These are phyloP conservation scores for Synaphobranchus kaupii DNA, from an alignment of 2,797 vertebrate species.

Conservation along the genomic window DNA sequence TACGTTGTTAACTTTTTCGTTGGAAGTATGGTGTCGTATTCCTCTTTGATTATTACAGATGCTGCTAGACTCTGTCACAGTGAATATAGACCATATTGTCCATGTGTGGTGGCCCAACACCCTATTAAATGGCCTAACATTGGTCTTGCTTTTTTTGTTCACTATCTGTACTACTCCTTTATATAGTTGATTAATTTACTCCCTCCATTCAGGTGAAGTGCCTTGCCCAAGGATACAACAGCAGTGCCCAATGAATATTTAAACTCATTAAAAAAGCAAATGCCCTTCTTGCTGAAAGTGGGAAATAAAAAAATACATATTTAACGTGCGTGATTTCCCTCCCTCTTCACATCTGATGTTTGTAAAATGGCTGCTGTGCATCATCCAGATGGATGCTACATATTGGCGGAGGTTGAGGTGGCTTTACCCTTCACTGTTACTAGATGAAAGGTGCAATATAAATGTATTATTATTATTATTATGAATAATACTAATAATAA, in stretches of 20 bases:
- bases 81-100: background rate
- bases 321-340: background rate
- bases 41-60: background rate
- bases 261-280: background rate
- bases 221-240: background rate
- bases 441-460: background rate
- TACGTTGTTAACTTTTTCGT: background rate
- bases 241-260: background rate
- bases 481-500: too few relatives aligned
- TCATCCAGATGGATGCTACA: background rate
- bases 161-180: background rate
- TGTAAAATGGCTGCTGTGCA: background rate
- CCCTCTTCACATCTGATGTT: background rate
- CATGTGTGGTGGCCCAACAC: background rate
- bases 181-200: background rate
- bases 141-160: background rate
- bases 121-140: background rate
- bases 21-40: background rate
- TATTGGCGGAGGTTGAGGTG: too few relatives aligned
- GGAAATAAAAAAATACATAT: background rate
- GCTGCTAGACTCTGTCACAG: background rate
- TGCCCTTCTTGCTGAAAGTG: background rate
- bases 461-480: too few relatives aligned
- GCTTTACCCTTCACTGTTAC: background rate
- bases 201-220: background rate